Base-by-base conservation (phyloP, 2,113 vertebrate species). In the Aviceda subcristata region DNA sequence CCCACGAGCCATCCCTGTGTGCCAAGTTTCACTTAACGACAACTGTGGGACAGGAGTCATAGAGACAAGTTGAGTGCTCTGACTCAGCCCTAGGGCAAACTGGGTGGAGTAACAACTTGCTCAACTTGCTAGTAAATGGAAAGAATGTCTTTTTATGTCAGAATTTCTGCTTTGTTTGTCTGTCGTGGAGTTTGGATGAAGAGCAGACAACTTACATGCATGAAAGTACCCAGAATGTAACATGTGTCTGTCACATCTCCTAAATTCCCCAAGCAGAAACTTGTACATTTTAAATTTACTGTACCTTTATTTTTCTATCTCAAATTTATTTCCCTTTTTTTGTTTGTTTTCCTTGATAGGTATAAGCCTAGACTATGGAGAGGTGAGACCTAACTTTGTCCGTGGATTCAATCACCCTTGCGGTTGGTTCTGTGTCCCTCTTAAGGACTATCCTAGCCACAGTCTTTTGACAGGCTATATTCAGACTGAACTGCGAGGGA, bases 381-480 rank as follows among this genome's bases (percentile, higher is more conserved):
- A 98, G 38, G 95, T 95, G 85, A 98, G 95, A 55, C 96, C 98
- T 11, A 97, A 95, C 90, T 98, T 98, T 93, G 98, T 99, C 48
- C 98, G 98, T 63, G 99, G 99, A 51, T 99, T 98, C 90, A 99
- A 99, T 96, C 98, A 99, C 80, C 98, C 99, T 7, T 99, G 99
- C 1, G 99, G 98, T 43, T 99, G 99, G 99, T 99, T 99, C 96
- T 99, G 99, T 3, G 57, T 99, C 74, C 98, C 98, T 24, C 88
- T 98, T 45, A 97, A 97, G 88, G 98, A 97, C 73, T 92, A 6
- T 67, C 94, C 97, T 15, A 48, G 86, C 48, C 96, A 97, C 82
- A 99, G 99, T 78, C 96, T 99, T 51, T 82, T 99, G 94, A 99
- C 98, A 7, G 99, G 99, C 38, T 99, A 98, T 73, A 98, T 99